These are phyloP conservation scores for Phenganax subtilis DNA, from an alignment of 92 coral and sea anemone genomes.

Conservation along the genomic window DNA sequence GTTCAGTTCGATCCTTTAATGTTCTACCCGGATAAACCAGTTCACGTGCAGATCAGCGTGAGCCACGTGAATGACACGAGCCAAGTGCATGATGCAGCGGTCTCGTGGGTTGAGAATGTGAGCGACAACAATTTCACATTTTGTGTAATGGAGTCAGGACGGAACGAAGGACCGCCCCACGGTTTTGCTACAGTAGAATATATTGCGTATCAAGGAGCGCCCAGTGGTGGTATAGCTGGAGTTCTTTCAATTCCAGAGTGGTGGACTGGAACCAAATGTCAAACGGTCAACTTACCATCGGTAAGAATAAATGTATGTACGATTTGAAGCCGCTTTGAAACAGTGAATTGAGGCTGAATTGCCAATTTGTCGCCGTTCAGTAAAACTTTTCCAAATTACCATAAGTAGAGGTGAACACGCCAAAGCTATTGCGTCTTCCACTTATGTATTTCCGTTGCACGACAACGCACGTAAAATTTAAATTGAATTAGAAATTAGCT, in stretches of 20 bases:
- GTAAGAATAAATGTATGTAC: too few relatives aligned
- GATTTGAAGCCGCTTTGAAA: too few relatives aligned
- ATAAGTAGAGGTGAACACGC: too few relatives aligned
- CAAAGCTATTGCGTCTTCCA: too few relatives aligned
- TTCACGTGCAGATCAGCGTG: constrained; percentile 62
- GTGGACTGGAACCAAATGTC: constrained; percentile 28
- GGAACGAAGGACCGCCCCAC: neutral
- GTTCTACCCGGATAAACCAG: constrained; percentile 69
- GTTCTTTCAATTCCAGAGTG: constrained; percentile 13
- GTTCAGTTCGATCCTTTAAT: constrained; percentile 49
- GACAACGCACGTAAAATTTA: too few relatives aligned
- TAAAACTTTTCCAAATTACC: too few relatives aligned
- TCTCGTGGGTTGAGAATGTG: constrained; percentile 61
- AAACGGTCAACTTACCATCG: neutral
- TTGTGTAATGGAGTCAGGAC: constrained; percentile 24
- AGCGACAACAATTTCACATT: constrained; percentile 39
- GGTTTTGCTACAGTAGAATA: constrained; percentile 17
- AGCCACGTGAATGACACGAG: constrained; percentile 56
- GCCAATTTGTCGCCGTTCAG: too few relatives aligned
- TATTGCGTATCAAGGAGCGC: constrained; percentile 16
- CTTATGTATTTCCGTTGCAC: too few relatives aligned
- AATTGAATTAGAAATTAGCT: too few relatives aligned
- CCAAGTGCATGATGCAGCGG: constrained; percentile 64
- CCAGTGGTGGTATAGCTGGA: constrained; percentile 10
- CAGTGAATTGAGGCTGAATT: too few relatives aligned